Base-by-base conservation (phyloP, 2,888 invertebrate species). In the Trachelus iudaicus region DNA sequence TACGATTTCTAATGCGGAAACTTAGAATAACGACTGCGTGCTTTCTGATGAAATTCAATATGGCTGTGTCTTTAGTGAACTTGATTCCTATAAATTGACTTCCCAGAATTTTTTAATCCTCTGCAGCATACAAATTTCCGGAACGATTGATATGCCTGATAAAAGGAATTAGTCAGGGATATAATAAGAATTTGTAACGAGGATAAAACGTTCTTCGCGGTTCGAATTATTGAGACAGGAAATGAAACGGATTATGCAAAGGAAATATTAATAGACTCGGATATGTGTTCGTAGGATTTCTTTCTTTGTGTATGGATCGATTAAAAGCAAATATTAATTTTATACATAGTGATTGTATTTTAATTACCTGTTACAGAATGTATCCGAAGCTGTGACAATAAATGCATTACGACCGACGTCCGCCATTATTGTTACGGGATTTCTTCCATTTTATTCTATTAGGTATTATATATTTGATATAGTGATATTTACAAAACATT, bases 381-480 rank as follows among this genome's bases (percentile, higher is more conserved):
- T 81, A 40, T 77, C 82, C 12, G 83, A 83, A 37, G 81, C 87
- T 2, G 76, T 82, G 35, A 82, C 85, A 71, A 77, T 89, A 69
- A 84, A 84, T 40, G 83, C 84, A 77, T 80, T 91, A 31, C 86
- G 85, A 79, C 85, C 89, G 69, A 89, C 90, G 56, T 89, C 90
- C 3, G 85, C 90, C 1, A 82, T 91, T 74, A 86, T 91, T 79
- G 79, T 91, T 68, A 91, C 88, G 73, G 91, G 91, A 79, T 91
- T 90, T 82, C 84, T 91, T 81, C 88, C 90, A 34, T 83, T 84
- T 34, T 84, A 89, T 76, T 84, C 88, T 23, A 80, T 81, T 11
- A 87, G 88, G 89, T 71, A 71, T 71, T 34, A 34, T 23, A 11
- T 11, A 23, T 56, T 23, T 15, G 6, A 23, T 56, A 15, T 9